These are phyloP conservation scores for Hecatera dysodea DNA, from an alignment of 2,888 invertebrate genomes.

Conservation along the genomic window DNA sequence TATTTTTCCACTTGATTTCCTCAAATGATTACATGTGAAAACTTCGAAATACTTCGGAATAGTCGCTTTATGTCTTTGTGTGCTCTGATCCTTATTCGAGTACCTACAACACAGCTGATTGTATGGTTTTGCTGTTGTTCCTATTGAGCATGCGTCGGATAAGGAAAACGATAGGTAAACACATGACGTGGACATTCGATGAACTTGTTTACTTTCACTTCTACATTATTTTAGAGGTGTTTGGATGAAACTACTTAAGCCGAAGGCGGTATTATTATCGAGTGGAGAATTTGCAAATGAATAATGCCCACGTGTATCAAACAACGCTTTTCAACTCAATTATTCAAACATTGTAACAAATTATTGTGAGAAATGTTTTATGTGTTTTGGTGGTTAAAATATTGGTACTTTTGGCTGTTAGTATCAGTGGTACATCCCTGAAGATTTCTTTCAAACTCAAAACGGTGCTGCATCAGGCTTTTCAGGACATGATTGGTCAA, in stretches of 20 bases:
- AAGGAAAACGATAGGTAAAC: slow-evolving; percentile 17
- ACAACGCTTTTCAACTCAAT: too few species aligned
- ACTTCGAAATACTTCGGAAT: too few species aligned
- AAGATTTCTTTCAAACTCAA: not conserved
- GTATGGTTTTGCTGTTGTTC: slow-evolving; percentile 25
- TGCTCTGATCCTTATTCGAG: not conserved
- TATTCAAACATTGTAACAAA: too few species aligned
- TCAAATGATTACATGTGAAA: too few species aligned
- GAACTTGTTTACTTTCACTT: slow-evolving; percentile 8
- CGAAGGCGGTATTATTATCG: too few species aligned
- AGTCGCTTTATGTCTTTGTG: not conserved
- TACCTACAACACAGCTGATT: slow-evolving; percentile 30
- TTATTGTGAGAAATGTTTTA: too few species aligned
- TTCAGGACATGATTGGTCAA: too few species aligned
- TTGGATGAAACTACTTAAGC: not conserved
- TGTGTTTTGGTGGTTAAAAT: too few species aligned
- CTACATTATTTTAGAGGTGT: not conserved
- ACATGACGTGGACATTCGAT: not conserved
- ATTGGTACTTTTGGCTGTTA: not conserved
- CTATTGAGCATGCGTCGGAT: slow-evolving; percentile 25
- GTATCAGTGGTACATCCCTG: not conserved
- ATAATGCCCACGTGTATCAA: too few species aligned
- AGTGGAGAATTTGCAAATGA: too few species aligned
- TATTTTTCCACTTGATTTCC: too few species aligned
- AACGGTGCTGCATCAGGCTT: not conserved